Conservation (phyloP, 2,888 invertebrate species). For the Microplitis deprimator region DNA sequence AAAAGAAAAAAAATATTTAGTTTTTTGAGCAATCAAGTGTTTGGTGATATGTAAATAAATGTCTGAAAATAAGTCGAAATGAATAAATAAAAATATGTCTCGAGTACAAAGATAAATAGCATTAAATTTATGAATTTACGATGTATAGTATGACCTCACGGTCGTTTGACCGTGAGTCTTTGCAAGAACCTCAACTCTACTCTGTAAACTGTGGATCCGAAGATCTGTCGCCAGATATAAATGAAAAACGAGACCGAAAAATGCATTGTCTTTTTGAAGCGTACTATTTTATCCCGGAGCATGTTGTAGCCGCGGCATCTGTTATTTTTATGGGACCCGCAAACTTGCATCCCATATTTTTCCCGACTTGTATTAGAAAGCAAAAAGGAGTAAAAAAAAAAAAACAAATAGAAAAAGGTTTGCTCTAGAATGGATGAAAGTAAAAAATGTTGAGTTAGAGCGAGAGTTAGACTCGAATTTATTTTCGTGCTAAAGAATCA, state of each 20-base stretch:
- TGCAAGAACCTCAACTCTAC: not conserved
- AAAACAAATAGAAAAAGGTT: conserved; percentile 42
- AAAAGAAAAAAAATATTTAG: too few species aligned
- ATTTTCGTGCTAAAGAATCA: conserved; percentile 33
- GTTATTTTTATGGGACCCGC: conserved; percentile 44
- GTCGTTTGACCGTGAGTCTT: not conserved
- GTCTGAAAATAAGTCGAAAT: not conserved
- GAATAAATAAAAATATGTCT: not conserved
- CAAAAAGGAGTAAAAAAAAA: not conserved
- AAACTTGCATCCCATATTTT: conserved; percentile 36
- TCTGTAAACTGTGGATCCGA: not conserved
- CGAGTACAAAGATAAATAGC: not conserved
- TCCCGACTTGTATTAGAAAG: not conserved
- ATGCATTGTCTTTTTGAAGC: conserved; percentile 44
- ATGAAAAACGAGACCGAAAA: not conserved
- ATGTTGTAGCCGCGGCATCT: conserved; percentile 36
- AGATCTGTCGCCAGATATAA: not conserved
- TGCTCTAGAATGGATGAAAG: conserved; percentile 13
- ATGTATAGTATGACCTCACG: not conserved
- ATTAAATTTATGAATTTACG: not conserved
- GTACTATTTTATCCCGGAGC: not conserved
- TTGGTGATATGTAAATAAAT: too few species aligned
- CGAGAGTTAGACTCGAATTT: conserved; percentile 37
- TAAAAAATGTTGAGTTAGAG: not conserved
- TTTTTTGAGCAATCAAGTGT: too few species aligned